Evolutionary conservation across 2,888 invertebrate species (phyloP), one percentile per base, ranked within the genome.

Genomic region (Panzeria rudis): DNA sequence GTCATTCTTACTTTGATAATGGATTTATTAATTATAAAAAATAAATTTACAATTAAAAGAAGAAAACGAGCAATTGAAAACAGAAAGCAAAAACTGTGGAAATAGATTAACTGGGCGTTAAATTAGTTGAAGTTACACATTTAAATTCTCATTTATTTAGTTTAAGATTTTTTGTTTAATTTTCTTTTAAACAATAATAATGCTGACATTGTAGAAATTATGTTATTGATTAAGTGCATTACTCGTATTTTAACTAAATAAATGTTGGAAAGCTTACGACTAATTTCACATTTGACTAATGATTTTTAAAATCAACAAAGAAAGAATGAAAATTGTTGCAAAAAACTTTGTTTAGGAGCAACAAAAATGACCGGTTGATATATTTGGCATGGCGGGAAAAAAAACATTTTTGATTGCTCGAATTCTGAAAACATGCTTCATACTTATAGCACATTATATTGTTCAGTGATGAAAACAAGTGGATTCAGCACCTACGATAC

Each of bases 241-340:
- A 5, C 35, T 56, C n/a, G 9, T 17, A 13, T n/a, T 13, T 35
- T 25, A 38, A 68, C 0, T 6, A 23, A 72, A 73, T 23, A 50
- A 61, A 17, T 11, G 38, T 38, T 52, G 6, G 13, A 5, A 38
- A 52, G 5, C 7, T 38, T 54, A 38, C 47, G 64, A 25, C 38
- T 50, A 56, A 80, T 66, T 80, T 47, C 52, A 35, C 23, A 47
- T 35, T 25, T 72, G 66, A 72, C 66, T 64, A 80, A 80, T 80
- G 64, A 66, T 72, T 13, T 62, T 64, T 44, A 2, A 41, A 41
- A 32, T 13, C 13, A 32, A 62, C 1, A 41, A 61, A 61, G 17
- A 4, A 20, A 38, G 29, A 23, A 13, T 0, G n/a, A 56, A 56
- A 29, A 29, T 25, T 41, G 13, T 54, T 35, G n/a, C 11, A 25